These are phyloP conservation scores for Balanococcus diminutus DNA, from an alignment of 2,888 invertebrate genomes.

Conservation along the genomic window DNA sequence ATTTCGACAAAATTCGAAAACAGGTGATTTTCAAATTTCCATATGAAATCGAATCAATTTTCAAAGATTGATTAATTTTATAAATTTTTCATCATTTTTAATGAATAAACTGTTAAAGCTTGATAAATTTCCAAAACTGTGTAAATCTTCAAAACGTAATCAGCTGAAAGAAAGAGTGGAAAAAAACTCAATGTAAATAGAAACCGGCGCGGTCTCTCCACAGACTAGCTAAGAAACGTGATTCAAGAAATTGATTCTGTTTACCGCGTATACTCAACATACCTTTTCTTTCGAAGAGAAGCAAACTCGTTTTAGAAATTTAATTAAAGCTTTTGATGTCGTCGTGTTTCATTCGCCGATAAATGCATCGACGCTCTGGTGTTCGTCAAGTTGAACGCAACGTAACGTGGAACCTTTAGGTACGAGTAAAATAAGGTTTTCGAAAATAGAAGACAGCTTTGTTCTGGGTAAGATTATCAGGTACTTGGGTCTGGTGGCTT, in stretches of 20 bases:
- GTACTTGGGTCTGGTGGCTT: background rate
- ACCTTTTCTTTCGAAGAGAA: background rate
- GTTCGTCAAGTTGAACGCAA: background rate
- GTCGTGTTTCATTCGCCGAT: conserved; percentile 1
- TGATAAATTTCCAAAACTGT: no score
- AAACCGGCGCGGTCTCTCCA: no score
- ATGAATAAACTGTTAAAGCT: no score
- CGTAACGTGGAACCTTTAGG: background rate
- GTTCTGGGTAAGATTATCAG: background rate
- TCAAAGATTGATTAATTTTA: no score
- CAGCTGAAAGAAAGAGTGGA: no score
- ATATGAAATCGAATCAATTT: no score
- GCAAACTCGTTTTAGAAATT: background rate
- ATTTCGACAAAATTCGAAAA: no score
- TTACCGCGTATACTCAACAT: background rate
- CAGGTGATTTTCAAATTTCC: no score
- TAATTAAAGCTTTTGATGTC: conserved; percentile 24
- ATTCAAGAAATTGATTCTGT: background rate
- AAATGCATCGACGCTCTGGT: background rate
- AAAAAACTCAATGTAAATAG: no score
- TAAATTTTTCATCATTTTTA: no score
- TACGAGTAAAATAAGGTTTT: background rate
- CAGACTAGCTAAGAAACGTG: no score
- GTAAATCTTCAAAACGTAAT: no score
- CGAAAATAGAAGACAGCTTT: background rate